These are phyloP conservation scores for Muscicapa adusta DNA, from an alignment of 2,113 vertebrate species.

Conservation along the genomic window DNA sequence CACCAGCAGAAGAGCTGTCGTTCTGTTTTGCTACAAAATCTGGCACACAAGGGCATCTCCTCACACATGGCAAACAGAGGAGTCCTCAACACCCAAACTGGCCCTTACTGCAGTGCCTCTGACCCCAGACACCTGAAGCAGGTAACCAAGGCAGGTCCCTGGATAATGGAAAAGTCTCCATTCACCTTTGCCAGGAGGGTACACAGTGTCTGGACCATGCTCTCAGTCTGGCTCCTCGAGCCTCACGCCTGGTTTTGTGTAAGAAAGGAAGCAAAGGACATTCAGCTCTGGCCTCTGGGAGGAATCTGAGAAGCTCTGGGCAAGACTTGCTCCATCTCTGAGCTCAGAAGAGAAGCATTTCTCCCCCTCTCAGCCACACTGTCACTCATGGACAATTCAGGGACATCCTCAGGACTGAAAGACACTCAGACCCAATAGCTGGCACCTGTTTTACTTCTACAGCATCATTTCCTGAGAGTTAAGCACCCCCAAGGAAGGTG, in stretches of 20 bases:
- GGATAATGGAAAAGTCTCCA: neutral
- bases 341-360: neutral
- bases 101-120: neutral
- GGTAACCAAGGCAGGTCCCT: neutral
- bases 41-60: neutral
- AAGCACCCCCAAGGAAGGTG: constrained; percentile 18
- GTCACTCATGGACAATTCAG: neutral
- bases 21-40: neutral
- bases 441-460: neutral
- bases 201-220: neutral
- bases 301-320: neutral
- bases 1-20: neutral
- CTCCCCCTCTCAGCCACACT: neutral
- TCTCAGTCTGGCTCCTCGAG: rapidly evolving
- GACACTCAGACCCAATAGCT: neutral
- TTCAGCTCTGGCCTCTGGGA: neutral
- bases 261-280: neutral
- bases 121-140: neutral
- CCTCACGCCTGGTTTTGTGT: rapidly evolving
- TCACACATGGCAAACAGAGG: neutral
- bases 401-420: neutral
- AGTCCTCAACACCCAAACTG: neutral
- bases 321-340: neutral
- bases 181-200: neutral
- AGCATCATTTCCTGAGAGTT: constrained; percentile 2